Conservation (phyloP, 2,888 invertebrate species). For the Cephus runcator region DNA sequence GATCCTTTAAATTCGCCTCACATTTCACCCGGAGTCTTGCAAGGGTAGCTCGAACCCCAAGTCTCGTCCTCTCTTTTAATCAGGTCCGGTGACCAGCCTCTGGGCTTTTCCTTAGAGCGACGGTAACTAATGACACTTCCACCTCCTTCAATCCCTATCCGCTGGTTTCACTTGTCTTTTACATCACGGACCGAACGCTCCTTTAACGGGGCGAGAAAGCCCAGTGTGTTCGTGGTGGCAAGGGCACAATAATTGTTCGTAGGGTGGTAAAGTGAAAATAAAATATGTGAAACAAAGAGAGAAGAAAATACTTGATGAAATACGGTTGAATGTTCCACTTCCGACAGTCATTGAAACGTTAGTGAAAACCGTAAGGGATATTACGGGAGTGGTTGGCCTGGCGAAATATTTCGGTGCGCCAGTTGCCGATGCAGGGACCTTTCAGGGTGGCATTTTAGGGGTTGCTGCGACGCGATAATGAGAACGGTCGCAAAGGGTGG, state of each 20-base stretch:
- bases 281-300: background rate
- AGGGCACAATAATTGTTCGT: background rate
- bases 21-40: slow-evolving; percentile 56
- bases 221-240: background rate
- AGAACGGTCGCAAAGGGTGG: slow-evolving; percentile 60
- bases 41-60: slow-evolving; percentile 33
- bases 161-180: background rate
- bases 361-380: background rate
- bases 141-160: background rate
- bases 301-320: background rate
- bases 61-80: slow-evolving; percentile 55
- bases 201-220: slow-evolving; percentile 7
- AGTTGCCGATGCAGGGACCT: slow-evolving; percentile 40
- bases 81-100: slow-evolving; percentile 53
- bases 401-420: background rate
- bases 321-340: background rate
- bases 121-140: slow-evolving; percentile 58
- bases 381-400: background rate
- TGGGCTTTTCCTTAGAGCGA: slow-evolving; percentile 45
- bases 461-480: slow-evolving; percentile 62
- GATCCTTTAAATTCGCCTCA: slow-evolving; percentile 63
- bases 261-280: background rate
- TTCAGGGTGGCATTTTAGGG: slow-evolving; percentile 61
- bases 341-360: background rate
- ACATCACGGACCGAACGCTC: slow-evolving; percentile 18